These are phyloP conservation scores for Drosophila micromelanica DNA, from an alignment of 1,140 invertebrate genomes.

Conservation along the genomic window DNA sequence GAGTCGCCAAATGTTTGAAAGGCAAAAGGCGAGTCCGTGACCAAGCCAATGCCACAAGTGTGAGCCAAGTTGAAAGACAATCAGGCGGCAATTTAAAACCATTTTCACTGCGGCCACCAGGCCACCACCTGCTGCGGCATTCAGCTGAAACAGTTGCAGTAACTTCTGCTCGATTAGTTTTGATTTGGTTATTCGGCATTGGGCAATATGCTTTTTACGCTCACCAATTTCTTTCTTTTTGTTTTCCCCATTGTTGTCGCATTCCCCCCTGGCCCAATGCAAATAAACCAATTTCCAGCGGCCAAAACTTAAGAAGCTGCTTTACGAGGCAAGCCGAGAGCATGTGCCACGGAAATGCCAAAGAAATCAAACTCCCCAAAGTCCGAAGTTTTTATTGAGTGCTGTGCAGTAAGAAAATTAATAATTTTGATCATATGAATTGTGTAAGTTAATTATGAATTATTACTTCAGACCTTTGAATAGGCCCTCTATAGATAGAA, in stretches of 20 bases:
- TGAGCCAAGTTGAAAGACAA: slow-evolving; percentile 76
- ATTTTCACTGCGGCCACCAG: slow-evolving; percentile 68
- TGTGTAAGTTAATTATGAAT: too few species aligned
- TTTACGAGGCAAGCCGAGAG: background rate
- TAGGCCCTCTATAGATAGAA: too few species aligned
- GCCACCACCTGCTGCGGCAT: slow-evolving; percentile 68
- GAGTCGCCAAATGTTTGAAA: slow-evolving; percentile 45
- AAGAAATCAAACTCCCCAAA: background rate
- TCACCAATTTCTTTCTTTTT: slow-evolving; percentile 40
- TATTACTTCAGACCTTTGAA: too few species aligned
- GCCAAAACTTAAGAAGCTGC: slow-evolving; percentile 40
- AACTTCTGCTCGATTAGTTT: slow-evolving; percentile 81
- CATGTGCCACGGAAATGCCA: slow-evolving; percentile 21
- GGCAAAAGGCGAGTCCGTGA: slow-evolving; percentile 40
- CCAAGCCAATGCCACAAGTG: slow-evolving; percentile 59
- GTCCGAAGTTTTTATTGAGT: background rate
- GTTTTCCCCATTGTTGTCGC: slow-evolving; percentile 16
- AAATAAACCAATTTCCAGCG: slow-evolving; percentile 61
- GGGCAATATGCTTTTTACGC: slow-evolving; percentile 59
- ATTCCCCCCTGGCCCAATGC: slow-evolving; percentile 4
- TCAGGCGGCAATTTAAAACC: slow-evolving; percentile 81
- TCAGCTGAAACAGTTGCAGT: slow-evolving; percentile 51
- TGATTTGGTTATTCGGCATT: slow-evolving; percentile 80
- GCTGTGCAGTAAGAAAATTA: background rate
- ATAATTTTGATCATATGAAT: too few species aligned